Conservation (phyloP, 2,797 vertebrate genomes). For the Typhlichthys subterraneus region DNA sequence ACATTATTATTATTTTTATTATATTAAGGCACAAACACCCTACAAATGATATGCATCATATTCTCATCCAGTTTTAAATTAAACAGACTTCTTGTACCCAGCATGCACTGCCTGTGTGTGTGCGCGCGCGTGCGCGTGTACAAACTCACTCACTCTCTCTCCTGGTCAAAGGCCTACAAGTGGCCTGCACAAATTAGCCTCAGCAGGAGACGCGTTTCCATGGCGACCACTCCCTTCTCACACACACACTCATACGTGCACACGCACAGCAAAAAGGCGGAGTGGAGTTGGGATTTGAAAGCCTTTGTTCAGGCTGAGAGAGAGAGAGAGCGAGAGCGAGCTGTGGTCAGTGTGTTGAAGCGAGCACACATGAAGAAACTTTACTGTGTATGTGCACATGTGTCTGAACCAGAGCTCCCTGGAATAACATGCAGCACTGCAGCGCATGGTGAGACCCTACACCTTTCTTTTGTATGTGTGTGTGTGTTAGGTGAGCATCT, state of each 20-base stretch:
- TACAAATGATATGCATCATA: no score
- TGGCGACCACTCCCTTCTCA: constrained; percentile 67
- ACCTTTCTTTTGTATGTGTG: background rate
- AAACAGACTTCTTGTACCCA: background rate
- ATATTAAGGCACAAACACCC: no score
- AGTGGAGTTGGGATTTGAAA: constrained; percentile 64
- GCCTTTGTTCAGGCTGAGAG: constrained; percentile 71
- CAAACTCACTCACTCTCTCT: constrained; percentile 23
- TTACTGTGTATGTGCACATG: constrained; percentile 12
- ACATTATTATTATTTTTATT: no score
- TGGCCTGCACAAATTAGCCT: constrained; percentile 79
- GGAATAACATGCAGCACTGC: constrained; percentile 3
- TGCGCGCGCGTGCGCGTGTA: constrained; percentile 6
- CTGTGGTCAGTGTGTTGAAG: constrained; percentile 22
- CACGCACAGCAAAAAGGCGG: constrained; percentile 64
- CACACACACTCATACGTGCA: constrained; percentile 40
- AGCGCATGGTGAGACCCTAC: constrained; percentile 55
- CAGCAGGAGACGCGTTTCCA: constrained; percentile 76
- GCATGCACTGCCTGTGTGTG: background rate
- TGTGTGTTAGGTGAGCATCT: constrained; percentile 17
- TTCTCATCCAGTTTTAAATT: background rate
- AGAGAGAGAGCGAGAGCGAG: background rate
- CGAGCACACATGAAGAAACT: constrained; percentile 32
- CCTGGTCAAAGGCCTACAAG: constrained; percentile 61
- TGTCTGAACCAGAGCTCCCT: background rate